Evolutionary conservation across 30 jellyfish, hydroid and myxozoan species (phyloP).

Genomic region (Cassiopea andromeda): DNA sequence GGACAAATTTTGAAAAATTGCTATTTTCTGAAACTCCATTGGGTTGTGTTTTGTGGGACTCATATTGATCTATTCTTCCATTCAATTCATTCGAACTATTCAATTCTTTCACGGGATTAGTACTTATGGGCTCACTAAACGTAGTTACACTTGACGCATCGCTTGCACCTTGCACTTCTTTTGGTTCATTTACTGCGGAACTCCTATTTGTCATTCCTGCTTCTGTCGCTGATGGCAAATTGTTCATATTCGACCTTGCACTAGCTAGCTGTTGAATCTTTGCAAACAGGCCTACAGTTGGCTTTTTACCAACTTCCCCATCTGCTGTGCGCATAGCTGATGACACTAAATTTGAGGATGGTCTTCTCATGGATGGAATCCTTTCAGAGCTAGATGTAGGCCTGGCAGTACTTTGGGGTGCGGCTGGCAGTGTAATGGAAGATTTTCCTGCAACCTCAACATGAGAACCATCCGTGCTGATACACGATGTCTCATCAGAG

Average conservation of each 20-base stretch:
- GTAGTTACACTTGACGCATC: not conserved
- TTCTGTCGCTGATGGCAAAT: not conserved
- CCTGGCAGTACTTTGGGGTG: not conserved
- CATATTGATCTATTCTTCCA: not conserved
- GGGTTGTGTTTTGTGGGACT: not conserved
- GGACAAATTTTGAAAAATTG: no score
- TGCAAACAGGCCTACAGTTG: slow-evolving; percentile 36
- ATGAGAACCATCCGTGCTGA: not conserved
- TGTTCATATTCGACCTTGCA: not conserved
- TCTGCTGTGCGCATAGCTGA: slow-evolving; percentile 50
- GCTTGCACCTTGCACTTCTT: not conserved
- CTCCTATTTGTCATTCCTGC: not conserved
- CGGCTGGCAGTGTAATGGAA: not conserved
- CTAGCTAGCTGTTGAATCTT: slow-evolving; percentile 44
- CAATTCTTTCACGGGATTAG: not conserved
- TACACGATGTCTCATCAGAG: not conserved
- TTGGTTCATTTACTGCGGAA: not conserved
- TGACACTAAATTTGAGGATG: slow-evolving; percentile 31
- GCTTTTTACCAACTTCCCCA: slow-evolving; percentile 18
- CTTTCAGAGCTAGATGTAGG: not conserved
- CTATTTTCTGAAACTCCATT: not conserved
- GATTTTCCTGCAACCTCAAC: not conserved
- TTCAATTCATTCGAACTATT: not conserved
- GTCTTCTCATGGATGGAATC: slow-evolving; percentile 9
- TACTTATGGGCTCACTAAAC: not conserved